Percentiles rank a stretch among this genome's conserved stretches.
Evolutionary conservation across 2,113 vertebrate species (phyloP).

Genomic region (Porphyrio hochstetteri): DNA sequence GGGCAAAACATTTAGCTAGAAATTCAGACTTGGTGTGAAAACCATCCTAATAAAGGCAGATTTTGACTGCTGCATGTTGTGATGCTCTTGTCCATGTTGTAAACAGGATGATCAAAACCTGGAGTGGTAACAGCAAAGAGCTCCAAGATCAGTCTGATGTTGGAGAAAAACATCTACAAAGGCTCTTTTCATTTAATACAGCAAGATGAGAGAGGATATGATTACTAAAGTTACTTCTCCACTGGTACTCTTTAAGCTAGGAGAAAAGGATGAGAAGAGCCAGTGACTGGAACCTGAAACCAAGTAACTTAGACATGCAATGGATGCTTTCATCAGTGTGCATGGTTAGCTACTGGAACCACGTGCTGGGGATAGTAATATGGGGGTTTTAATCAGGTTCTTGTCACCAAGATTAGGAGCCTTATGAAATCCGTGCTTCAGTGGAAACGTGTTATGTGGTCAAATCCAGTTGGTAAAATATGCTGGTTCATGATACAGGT

Average conservation of each 20-base stretch:
- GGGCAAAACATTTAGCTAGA: background rate
- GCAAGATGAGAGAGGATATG: background rate
- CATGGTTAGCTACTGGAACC: background rate
- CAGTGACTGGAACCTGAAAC: background rate
- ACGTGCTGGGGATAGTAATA: background rate
- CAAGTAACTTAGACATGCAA: background rate
- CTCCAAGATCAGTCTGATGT: background rate
- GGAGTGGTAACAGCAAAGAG: background rate
- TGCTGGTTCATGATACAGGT: accelerated
- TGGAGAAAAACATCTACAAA: background rate
- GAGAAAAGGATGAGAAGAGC: background rate
- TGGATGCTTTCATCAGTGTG: background rate
- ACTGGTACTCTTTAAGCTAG: background rate
- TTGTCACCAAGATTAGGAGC: background rate
- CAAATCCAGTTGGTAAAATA: background rate
- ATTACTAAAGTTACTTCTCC: background rate
- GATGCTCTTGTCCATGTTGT: background rate
- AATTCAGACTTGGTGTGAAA: background rate
- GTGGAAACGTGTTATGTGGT: background rate
- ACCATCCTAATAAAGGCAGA: background rate
- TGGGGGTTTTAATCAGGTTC: background rate
- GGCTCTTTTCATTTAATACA: background rate
- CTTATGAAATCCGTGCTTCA: background rate
- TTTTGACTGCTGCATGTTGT: background rate
- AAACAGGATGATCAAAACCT: background rate